Evolutionary conservation across 2,888 invertebrate species (phyloP).

Genomic region (Hyles lineata): DNA sequence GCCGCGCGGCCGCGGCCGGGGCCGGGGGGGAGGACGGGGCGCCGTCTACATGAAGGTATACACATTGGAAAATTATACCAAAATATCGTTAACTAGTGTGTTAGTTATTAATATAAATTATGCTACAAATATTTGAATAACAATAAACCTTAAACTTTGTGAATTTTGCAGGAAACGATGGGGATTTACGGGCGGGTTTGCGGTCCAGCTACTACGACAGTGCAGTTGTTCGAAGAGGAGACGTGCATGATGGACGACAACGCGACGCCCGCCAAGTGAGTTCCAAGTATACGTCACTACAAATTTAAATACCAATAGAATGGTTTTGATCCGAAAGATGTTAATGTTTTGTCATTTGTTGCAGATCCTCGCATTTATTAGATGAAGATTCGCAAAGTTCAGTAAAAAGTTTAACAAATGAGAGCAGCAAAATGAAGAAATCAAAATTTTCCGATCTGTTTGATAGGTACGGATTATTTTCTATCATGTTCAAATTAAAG

Average conservation of each 20-base stretch:
- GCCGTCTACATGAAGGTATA: constrained; percentile 63
- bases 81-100: too few species aligned
- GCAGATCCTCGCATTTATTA: constrained; percentile 77
- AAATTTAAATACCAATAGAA: too few species aligned
- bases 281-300: constrained; percentile 28
- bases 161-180: constrained; percentile 72
- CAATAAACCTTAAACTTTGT: neutral
- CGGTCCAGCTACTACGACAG: constrained; percentile 79
- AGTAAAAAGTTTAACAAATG: constrained; percentile 90
- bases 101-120: too few species aligned
- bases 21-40: constrained; percentile 75
- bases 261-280: constrained; percentile 80
- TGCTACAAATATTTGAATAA: too few species aligned
- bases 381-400: constrained; percentile 94
- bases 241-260: constrained; percentile 91
- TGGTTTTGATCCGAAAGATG: too few species aligned
- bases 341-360: constrained; percentile 35
- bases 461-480: constrained; percentile 66
- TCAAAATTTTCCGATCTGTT: constrained; percentile 80
- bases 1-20: constrained; percentile 65
- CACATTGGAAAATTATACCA: neutral
- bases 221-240: constrained; percentile 89
- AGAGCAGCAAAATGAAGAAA: constrained; percentile 83
- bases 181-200: constrained; percentile 81
- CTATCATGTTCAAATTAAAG: neutral